phyloP scores from a whole-genome alignment of 2,113 vertebrate genomes.

The Herpailurus yagouaroundi region DNA sequence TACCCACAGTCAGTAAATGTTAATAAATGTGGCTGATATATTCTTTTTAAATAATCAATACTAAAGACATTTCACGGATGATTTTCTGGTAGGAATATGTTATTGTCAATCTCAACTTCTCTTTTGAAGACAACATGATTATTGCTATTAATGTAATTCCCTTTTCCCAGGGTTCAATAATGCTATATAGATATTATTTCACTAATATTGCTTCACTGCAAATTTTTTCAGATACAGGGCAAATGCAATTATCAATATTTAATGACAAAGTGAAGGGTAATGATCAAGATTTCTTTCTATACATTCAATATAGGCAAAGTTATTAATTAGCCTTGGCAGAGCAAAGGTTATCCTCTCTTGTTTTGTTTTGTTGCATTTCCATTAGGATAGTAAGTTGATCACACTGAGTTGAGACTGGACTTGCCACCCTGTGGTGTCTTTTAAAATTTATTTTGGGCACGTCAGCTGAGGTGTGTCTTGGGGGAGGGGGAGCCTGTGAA shows the following conservation, averaged over 20 bases:
- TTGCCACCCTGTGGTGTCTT: background rate
- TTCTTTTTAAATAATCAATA: slow-evolving; percentile 13
- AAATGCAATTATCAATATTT: slow-evolving; percentile 33
- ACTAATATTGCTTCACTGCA: slow-evolving; percentile 8
- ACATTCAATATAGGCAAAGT: background rate
- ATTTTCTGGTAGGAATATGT: background rate
- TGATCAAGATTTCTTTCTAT: slow-evolving; percentile 11
- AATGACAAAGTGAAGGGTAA: background rate
- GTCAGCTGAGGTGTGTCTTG: background rate
- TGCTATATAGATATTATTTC: background rate
- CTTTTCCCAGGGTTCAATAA: background rate
- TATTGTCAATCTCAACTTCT: slow-evolving; percentile 4
- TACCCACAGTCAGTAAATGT: background rate
- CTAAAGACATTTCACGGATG: background rate
- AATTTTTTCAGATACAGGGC: background rate
- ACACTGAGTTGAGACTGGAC: background rate
- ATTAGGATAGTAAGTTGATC: background rate
- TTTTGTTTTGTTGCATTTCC: background rate
- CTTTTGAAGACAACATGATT: slow-evolving; percentile 3
- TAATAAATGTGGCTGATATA: background rate
- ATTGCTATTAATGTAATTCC: background rate
- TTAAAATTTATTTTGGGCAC: background rate
- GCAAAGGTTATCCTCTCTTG: background rate
- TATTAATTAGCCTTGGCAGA: background rate
- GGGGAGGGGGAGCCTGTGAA: background rate